Base-by-base conservation (phyloP, 2,888 invertebrate species). In the Rutpela maculata region DNA sequence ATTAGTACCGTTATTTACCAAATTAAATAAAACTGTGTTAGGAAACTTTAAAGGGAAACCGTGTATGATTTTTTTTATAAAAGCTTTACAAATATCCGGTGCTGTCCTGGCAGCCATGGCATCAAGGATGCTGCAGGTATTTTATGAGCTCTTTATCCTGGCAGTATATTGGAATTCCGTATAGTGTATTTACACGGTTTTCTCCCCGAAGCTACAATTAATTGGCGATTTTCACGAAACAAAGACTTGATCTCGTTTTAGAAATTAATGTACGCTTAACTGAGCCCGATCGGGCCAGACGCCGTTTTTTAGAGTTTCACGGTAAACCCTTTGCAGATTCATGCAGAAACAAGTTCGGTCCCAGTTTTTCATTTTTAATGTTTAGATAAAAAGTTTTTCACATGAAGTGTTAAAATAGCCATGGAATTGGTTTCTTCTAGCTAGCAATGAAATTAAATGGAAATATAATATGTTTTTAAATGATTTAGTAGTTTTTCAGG, bases 201-300 rank as follows among this genome's bases (percentile, higher is more conserved):
- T 82, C 84, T 84, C 86, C 85, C 85, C 68, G 81, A 83, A 82
- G 86, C 83, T 81, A 84, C 86, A 86, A 88, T 88, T 87, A 88
- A 88, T 87, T 86, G 87, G 83, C 85, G 87, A 88, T 87, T 88
- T 87, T 87, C 85, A 85, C 84, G 85, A 86, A 86, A 86, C 85
- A 86, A 86, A 86, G 86, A 81, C 84, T 81, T 82, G 84, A 86
- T 85, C 85, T 83, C 82, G 84, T 85, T 87, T 85, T 82, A 82
- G 78, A 86, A 86, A 87, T 87, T 85, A 86, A 86, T 84, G 82
- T 81, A 84, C 84, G 78, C 75, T 75, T 5, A 77, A 74, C 78
- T 79, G 82, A 81, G 78, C 80, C 75, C 82, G 80, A 81, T 77
- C 74, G 56, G 69, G 71, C 55, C 35, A 55, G 55, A 68, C 12